Percentiles rank a stretch among this genome's conserved stretches.
phyloP scores from a whole-genome alignment of 2,113 vertebrate genomes.

The Alexandromys fortis region DNA sequence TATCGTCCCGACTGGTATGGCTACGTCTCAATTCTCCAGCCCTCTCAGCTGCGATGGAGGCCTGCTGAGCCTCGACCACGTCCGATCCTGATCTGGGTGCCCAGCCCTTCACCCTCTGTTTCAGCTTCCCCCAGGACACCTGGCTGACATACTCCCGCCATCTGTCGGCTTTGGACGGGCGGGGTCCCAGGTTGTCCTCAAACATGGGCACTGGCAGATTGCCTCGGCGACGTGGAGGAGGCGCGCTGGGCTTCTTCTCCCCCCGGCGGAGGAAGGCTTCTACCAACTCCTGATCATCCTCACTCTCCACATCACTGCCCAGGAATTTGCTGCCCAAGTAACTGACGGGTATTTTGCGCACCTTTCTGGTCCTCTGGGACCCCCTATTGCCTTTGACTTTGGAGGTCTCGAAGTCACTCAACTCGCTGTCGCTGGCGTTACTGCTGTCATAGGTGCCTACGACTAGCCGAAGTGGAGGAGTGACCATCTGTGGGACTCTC shows the following conservation, averaged over 20 bases:
- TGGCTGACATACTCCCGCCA: slow-evolving; percentile 47
- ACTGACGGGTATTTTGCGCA: slow-evolving; percentile 64
- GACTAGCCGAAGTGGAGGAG: slow-evolving; percentile 86
- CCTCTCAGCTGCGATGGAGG: background rate
- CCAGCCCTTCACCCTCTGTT: slow-evolving; percentile 65
- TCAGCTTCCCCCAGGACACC: slow-evolving; percentile 64
- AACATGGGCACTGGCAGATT: slow-evolving; percentile 78
- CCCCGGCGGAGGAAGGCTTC: slow-evolving; percentile 47
- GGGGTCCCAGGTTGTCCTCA: slow-evolving; percentile 86
- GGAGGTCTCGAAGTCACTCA: slow-evolving; percentile 90
- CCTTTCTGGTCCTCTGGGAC: slow-evolving; percentile 55
- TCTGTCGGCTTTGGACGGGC: slow-evolving; percentile 54
- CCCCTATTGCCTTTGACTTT: slow-evolving; percentile 83
- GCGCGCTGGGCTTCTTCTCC: background rate
- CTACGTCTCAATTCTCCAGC: accelerated
- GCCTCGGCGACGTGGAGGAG: background rate
- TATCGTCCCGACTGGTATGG: accelerated
- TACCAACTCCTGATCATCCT: slow-evolving; percentile 56
- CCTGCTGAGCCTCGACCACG: background rate
- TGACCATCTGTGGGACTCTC: slow-evolving; percentile 87
- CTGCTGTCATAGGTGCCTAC: slow-evolving; percentile 88
- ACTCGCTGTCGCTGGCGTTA: slow-evolving; percentile 88
- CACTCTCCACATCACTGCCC: slow-evolving; percentile 63
- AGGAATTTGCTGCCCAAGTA: slow-evolving; percentile 75
- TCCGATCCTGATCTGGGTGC: background rate